Evolutionary conservation across 1,140 invertebrate species (phyloP).

Genomic region (Drosophila trapezifrons): DNA sequence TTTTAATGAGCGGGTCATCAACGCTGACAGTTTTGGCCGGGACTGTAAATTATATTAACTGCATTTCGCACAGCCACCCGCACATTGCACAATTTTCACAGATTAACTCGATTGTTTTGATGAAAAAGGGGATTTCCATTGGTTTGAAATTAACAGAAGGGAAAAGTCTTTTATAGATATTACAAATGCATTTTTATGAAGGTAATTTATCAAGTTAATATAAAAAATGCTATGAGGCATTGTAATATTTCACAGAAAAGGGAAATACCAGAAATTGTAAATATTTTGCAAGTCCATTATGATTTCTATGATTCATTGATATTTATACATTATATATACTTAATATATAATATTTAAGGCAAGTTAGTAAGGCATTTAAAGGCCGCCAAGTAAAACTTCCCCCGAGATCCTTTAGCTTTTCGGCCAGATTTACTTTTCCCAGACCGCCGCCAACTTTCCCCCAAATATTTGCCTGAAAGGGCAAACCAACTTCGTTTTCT

Average conservation of each 20-base stretch:
- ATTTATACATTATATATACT: not conserved
- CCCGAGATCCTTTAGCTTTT: not conserved
- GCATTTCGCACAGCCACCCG: slow-evolving; percentile 52
- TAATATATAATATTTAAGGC: too few relatives aligned
- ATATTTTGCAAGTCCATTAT: too few relatives aligned
- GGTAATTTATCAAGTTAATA: not conserved
- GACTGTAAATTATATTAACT: slow-evolving; percentile 71
- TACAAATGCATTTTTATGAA: not conserved
- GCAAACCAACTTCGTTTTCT: slow-evolving; percentile 16
- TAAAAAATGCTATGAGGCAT: not conserved
- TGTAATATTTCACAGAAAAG: not conserved
- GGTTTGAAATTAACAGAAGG: not conserved
- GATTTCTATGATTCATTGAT: not conserved
- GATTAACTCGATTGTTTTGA: not conserved
- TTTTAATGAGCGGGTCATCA: slow-evolving; percentile 76
- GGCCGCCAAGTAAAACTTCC: too few relatives aligned
- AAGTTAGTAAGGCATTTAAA: too few relatives aligned
- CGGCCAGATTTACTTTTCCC: slow-evolving; percentile 14
- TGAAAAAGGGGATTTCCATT: not conserved
- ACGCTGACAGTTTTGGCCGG: slow-evolving; percentile 61
- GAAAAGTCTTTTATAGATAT: not conserved
- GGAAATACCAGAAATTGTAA: not conserved
- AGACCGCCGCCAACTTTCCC: slow-evolving; percentile 13
- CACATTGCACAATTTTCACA: slow-evolving; percentile 59
- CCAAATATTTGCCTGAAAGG: slow-evolving; percentile 24